Evolutionary conservation across 2,113 vertebrate genomes (phyloP).

Genomic region (Anhinga anhinga): DNA sequence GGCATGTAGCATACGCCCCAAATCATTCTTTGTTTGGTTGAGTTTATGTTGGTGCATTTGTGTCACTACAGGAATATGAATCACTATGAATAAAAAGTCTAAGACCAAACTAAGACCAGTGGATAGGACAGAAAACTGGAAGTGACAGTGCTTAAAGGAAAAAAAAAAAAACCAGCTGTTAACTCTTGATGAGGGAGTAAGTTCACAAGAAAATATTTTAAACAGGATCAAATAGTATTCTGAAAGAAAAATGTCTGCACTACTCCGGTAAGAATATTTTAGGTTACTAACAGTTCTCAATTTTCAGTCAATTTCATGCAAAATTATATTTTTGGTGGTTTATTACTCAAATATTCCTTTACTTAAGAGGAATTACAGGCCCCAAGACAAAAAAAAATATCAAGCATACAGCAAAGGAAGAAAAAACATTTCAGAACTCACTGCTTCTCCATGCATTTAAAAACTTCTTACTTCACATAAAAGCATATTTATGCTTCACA

Average conservation of each 20-base stretch:
- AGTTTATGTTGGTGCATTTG: neutral
- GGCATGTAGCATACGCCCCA: neutral
- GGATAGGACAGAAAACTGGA: neutral
- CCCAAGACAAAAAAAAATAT: neutral
- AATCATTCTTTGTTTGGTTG: constrained; percentile 15
- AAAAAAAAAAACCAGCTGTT: neutral
- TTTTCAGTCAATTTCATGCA: neutral
- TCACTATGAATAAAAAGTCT: neutral
- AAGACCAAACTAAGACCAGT: neutral
- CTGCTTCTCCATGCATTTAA: neutral
- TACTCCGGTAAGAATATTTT: neutral
- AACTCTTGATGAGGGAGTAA: neutral
- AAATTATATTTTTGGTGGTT: neutral
- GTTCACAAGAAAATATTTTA: neutral
- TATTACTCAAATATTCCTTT: neutral
- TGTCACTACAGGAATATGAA: constrained; percentile 7
- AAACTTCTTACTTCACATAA: neutral
- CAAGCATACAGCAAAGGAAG: neutral
- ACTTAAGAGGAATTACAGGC: neutral
- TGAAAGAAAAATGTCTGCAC: neutral
- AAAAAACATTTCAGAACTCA: neutral
- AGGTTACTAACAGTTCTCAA: neutral
- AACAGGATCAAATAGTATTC: neutral
- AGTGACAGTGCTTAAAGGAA: neutral
- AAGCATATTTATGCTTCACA: neutral